Conservation (phyloP, 2,113 vertebrate species). For the Microcebus tavaratra region DNA sequence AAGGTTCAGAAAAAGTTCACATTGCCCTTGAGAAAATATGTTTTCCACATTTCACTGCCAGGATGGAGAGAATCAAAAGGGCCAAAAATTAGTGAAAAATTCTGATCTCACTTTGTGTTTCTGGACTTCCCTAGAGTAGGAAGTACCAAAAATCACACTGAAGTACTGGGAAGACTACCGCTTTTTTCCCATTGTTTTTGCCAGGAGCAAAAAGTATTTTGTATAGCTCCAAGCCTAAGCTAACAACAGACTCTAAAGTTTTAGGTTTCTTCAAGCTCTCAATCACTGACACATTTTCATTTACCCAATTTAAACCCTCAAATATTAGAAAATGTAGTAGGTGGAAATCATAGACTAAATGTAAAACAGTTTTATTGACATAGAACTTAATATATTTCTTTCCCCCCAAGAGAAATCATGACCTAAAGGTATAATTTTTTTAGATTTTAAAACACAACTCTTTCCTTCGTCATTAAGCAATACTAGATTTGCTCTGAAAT, state of each 20-base stretch:
- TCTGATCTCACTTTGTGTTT: slow-evolving; percentile 74
- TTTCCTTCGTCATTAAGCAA: not conserved
- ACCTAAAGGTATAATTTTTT: not conserved
- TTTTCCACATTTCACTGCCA: slow-evolving; percentile 75
- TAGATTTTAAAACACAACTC: slow-evolving; percentile 3
- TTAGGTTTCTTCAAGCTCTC: slow-evolving; percentile 18
- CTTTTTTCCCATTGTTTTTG: slow-evolving; percentile 81
- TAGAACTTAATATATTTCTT: not conserved
- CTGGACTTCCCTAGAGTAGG: slow-evolving; percentile 53
- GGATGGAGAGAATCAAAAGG: slow-evolving; percentile 50
- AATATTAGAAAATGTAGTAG: not conserved
- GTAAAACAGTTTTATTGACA: not conserved
- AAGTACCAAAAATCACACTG: slow-evolving; percentile 61
- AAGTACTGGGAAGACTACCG: slow-evolving; percentile 46
- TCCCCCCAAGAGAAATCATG: not conserved
- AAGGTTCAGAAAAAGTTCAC: slow-evolving; percentile 78
- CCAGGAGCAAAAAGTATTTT: slow-evolving; percentile 71
- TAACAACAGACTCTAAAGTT: slow-evolving; percentile 48
- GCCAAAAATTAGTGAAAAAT: slow-evolving; percentile 72
- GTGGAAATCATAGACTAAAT: not conserved
- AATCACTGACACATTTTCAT: not conserved
- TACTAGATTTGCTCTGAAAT: not conserved
- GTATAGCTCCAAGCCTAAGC: slow-evolving; percentile 33
- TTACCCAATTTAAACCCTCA: not conserved
- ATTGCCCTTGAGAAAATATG: slow-evolving; percentile 68